Evolutionary conservation across 2,113 vertebrate species (phyloP).

Genomic region (Marmota monax): DNA sequence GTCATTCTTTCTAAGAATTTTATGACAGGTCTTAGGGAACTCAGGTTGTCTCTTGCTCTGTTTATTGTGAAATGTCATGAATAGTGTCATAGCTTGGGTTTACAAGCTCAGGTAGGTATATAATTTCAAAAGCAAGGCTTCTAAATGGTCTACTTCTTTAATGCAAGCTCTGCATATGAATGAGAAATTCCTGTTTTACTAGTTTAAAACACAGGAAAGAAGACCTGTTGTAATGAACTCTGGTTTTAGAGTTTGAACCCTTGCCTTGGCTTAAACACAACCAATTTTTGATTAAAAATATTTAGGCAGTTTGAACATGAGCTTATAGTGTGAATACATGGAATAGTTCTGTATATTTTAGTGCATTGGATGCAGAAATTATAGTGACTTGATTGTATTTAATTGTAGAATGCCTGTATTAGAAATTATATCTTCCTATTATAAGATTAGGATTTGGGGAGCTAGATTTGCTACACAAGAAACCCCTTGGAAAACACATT

Average conservation of each 20-base stretch:
- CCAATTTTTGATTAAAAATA: not conserved
- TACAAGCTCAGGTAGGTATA: not conserved
- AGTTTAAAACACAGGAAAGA: constrained; percentile 39
- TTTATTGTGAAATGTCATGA: constrained; percentile 28
- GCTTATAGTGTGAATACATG: not conserved
- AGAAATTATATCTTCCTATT: not conserved
- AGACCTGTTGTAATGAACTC: not conserved
- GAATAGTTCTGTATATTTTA: constrained; percentile 27
- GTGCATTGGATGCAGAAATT: not conserved
- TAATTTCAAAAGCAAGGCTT: constrained; percentile 60
- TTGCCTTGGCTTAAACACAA: not conserved
- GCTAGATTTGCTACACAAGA: not conserved
- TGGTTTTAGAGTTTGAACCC: not conserved
- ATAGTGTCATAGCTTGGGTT: constrained; percentile 47
- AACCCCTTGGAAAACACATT: not conserved
- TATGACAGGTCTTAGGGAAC: not conserved
- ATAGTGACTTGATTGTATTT: not conserved
- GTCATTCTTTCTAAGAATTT: constrained; percentile 55
- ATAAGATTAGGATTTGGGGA: not conserved
- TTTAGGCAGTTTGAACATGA: constrained; percentile 22
- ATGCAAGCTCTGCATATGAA: constrained; percentile 32
- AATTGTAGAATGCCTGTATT: not conserved
- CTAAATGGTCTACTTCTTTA: not conserved
- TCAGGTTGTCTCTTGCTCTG: not conserved
- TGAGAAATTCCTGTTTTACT: constrained; percentile 52